phyloP scores from a whole-genome alignment of 2,888 invertebrate genomes.

The Sericinus montela region DNA sequence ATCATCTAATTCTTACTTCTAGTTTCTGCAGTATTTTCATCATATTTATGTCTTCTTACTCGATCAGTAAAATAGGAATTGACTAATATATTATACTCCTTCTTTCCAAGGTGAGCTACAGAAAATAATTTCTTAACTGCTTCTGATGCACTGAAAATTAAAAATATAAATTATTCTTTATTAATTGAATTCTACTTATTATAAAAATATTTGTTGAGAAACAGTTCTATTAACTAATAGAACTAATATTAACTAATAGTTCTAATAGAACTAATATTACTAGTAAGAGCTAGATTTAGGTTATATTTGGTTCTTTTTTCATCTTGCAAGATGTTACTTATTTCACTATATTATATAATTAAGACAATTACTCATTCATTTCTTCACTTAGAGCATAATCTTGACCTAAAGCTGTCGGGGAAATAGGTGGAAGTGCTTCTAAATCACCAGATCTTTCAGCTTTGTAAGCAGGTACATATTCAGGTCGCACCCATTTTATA shows the following conservation, averaged over 20 bases:
- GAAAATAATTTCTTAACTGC: slow-evolving; percentile 85
- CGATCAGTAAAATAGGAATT: slow-evolving; percentile 75
- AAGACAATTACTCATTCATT: slow-evolving; percentile 80
- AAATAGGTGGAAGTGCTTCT: slow-evolving; percentile 74
- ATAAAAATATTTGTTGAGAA: too few species aligned
- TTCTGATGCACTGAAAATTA: slow-evolving; percentile 82
- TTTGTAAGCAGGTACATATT: slow-evolving; percentile 81
- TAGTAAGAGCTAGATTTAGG: too few species aligned
- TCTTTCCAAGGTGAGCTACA: slow-evolving; percentile 82
- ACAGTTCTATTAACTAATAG: too few species aligned
- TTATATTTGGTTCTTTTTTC: too few species aligned
- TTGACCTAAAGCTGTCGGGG: slow-evolving; percentile 65
- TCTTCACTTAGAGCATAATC: slow-evolving; percentile 82
- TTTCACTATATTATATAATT: too few species aligned
- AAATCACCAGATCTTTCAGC: slow-evolving; percentile 87
- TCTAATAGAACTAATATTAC: too few species aligned
- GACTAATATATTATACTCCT: slow-evolving; percentile 70
- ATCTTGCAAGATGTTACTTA: too few species aligned
- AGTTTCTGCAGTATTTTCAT: slow-evolving; percentile 84
- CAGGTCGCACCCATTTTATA: slow-evolving; percentile 88
- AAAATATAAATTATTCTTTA: too few species aligned
- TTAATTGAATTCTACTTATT: too few species aligned
- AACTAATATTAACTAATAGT: too few species aligned
- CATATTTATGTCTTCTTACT: slow-evolving; percentile 85
- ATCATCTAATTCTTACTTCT: slow-evolving; percentile 72